These are phyloP conservation scores for Caenorhabditis briggsae DNA, from an alignment of 1,140 invertebrate species.

Conservation along the genomic window DNA sequence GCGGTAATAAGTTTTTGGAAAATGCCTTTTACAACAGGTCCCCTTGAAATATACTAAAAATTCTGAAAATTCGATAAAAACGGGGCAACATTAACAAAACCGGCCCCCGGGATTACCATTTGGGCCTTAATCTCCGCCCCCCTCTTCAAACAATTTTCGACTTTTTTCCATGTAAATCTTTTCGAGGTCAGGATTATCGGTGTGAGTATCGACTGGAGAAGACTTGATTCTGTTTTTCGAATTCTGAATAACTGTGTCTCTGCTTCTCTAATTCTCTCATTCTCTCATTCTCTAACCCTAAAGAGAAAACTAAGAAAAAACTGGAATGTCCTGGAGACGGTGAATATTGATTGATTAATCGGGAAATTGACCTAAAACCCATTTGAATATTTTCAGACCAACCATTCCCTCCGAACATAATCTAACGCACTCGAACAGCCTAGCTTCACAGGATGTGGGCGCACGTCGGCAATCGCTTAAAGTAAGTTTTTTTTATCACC, in stretches of 20 bases:
- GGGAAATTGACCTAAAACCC: not conserved
- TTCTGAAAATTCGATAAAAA: not conserved
- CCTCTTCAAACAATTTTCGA: constrained; percentile 2
- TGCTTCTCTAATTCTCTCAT: constrained; percentile 13
- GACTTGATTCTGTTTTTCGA: not conserved
- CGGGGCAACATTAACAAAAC: not conserved
- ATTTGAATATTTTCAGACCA: not conserved
- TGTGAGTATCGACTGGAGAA: not conserved
- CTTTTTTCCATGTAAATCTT: not conserved
- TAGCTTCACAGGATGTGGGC: constrained; percentile 45
- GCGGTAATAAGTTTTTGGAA: not conserved
- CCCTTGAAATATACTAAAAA: not conserved
- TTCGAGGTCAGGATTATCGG: constrained; percentile 10
- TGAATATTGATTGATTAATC: not conserved
- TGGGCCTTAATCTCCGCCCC: constrained; percentile 15
- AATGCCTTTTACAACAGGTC: not conserved
- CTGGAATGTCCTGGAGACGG: constrained; percentile 26
- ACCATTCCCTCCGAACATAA: constrained; percentile 48
- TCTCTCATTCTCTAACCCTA: not conserved
- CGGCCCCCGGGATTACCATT: constrained; percentile 33
- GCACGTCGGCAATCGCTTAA: constrained; percentile 47
- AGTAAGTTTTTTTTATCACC: not conserved
- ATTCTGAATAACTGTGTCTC: not conserved
- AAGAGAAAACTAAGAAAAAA: not conserved
- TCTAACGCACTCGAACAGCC: constrained; percentile 52